These are phyloP conservation scores for Trichonephila clavata DNA, from an alignment of 1,140 invertebrate genomes.

Conservation along the genomic window DNA sequence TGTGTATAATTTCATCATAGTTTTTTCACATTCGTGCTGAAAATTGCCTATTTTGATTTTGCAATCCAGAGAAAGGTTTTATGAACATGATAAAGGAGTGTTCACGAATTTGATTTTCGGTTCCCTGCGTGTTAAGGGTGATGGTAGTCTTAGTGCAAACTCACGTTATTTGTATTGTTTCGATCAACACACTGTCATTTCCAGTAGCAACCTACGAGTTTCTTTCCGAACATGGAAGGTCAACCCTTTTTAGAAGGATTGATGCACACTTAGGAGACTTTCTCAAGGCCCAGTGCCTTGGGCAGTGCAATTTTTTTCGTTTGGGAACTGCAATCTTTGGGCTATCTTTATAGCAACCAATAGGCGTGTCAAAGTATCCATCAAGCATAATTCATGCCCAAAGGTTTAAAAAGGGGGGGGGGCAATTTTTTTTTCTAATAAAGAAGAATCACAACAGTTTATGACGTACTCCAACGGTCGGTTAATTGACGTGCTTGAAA, in stretches of 20 bases:
- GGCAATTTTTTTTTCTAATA: background rate
- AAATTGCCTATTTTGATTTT: no score
- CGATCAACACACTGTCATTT: background rate
- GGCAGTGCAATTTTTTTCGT: constrained; percentile 14
- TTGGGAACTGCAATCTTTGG: constrained; percentile 38
- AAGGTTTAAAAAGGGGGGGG: background rate
- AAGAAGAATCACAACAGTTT: constrained; percentile 44
- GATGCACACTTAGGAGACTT: constrained; percentile 33
- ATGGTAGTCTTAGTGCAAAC: background rate
- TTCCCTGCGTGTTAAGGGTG: background rate
- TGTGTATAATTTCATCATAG: no score
- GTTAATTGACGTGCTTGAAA: constrained; percentile 41
- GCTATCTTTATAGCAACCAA: constrained; percentile 28
- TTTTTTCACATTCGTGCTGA: no score
- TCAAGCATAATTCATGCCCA: constrained; percentile 41
- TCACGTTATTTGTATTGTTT: background rate
- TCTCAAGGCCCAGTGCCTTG: constrained; percentile 67
- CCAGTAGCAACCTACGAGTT: constrained; percentile 45
- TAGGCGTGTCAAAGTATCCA: constrained; percentile 46
- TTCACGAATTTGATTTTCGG: no score
- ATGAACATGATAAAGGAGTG: no score
- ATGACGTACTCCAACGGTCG: constrained; percentile 49
- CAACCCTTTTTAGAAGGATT: constrained; percentile 50
- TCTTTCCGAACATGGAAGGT: constrained; percentile 44
- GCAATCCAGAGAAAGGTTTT: no score